Evolutionary conservation across 2,113 vertebrate species (phyloP).

Genomic region (Apistogramma diplotaenia): DNA sequence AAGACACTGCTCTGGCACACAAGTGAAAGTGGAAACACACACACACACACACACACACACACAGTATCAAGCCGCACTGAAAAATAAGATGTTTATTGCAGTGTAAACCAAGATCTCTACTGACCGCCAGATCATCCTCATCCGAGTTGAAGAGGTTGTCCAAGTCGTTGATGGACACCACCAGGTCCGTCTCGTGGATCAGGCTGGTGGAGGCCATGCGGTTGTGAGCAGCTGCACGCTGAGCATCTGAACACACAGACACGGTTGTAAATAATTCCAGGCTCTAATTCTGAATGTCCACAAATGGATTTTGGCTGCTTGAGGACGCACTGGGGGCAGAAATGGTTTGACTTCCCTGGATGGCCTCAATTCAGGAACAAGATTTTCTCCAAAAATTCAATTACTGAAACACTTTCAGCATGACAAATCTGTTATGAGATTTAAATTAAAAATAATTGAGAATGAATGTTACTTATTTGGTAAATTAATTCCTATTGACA

Average conservation of each 20-base stretch:
- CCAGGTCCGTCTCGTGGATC: conserved; percentile 93
- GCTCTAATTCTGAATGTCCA: not conserved
- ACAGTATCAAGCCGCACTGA: not conserved
- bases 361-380: not conserved
- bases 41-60: not conserved
- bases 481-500: not conserved
- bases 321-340: not conserved
- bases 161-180: conserved; percentile 94
- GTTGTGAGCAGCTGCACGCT: conserved; percentile 83
- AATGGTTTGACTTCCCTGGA: not conserved
- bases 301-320: not conserved
- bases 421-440: not conserved
- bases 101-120: conserved; percentile 51
- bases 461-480: not conserved
- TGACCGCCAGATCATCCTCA: conserved; percentile 94
- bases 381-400: not conserved
- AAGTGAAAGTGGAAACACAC: not conserved
- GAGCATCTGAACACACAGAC: conserved; percentile 78
- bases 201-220: conserved; percentile 91
- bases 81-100: conserved; percentile 23
- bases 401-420: not conserved
- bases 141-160: conserved; percentile 99
- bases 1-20: conserved; percentile 5
- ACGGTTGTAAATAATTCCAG: not conserved
- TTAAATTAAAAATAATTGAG: not conserved